Evolutionary conservation across 2,113 vertebrate genomes (phyloP).

Genomic region (Cinclus cinclus): DNA sequence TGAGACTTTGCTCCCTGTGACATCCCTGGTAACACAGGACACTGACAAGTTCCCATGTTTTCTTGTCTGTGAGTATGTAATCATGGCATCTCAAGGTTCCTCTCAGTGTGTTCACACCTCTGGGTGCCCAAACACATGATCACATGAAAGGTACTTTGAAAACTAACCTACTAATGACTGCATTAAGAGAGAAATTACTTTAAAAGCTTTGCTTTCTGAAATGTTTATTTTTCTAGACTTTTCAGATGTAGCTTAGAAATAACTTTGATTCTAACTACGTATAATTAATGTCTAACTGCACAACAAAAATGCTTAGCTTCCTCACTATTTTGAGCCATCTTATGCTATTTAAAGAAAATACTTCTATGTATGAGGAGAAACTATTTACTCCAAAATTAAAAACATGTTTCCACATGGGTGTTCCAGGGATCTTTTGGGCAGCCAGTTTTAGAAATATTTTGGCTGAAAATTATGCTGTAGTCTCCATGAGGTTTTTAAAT

Average conservation of each 20-base stretch:
- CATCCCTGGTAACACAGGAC: not conserved
- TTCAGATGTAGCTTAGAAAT: conserved; percentile 7
- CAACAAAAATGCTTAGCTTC: conserved; percentile 27
- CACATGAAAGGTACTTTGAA: not conserved
- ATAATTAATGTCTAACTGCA: conserved; percentile 55
- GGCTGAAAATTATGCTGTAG: conserved; percentile 32
- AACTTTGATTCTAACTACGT: conserved; percentile 23
- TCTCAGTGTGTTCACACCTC: not conserved
- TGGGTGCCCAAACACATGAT: not conserved
- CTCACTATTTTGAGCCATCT: conserved; percentile 42
- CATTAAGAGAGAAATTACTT: not conserved
- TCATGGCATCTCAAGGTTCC: not conserved
- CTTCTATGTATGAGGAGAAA: conserved; percentile 41
- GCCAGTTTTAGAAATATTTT: conserved; percentile 61
- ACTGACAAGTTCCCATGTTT: not conserved
- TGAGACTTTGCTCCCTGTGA: not conserved
- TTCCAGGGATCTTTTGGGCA: conserved; percentile 58
- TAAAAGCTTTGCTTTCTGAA: not conserved
- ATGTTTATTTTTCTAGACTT: conserved; percentile 30
- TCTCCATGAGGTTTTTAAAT: conserved; percentile 56
- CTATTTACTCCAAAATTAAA: conserved; percentile 73
- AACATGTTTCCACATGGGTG: conserved; percentile 72
- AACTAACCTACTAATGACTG: not conserved
- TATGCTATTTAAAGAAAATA: conserved; percentile 25
- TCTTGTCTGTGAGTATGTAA: not conserved